Percentiles rank a stretch among this genome's conserved stretches.
Evolutionary conservation across 1,140 invertebrate genomes (phyloP).

Genomic region (Cepaea nemoralis): DNA sequence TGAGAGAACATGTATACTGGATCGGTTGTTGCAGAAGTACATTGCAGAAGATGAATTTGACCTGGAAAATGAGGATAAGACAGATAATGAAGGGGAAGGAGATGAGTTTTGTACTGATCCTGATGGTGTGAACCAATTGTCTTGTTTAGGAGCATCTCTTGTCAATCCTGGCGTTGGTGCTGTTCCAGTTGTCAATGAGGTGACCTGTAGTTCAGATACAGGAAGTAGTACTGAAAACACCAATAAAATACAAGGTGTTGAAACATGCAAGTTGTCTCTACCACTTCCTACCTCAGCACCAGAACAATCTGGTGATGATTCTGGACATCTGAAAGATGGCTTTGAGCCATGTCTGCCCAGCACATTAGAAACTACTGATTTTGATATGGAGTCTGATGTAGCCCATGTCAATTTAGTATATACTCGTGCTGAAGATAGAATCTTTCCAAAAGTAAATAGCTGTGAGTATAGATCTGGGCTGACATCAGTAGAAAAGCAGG

Average conservation of each 20-base stretch:
- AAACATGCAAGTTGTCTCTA: neutral
- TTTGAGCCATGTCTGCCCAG: neutral
- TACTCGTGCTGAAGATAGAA: neutral
- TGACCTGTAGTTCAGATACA: neutral
- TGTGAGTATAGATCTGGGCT: neutral
- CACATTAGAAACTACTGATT: neutral
- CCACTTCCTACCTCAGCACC: neutral
- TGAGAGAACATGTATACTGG: neutral
- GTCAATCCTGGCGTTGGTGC: no score
- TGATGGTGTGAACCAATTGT: no score
- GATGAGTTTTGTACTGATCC: neutral
- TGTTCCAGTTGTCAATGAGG: neutral
- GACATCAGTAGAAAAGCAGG: neutral
- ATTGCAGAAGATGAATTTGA: conserved; percentile 39
- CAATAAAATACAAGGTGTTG: neutral
- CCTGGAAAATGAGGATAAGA: conserved; percentile 33
- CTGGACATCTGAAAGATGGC: neutral
- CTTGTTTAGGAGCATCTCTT: no score
- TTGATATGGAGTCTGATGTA: neutral
- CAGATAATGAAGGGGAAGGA: conserved; percentile 15
- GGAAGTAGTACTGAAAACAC: neutral
- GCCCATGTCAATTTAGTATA: neutral
- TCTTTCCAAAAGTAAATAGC: neutral
- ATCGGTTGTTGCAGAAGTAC: conserved; percentile 4
- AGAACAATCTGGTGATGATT: neutral